A percentile compares a stretch with the other conserved stretches of the same genome.
phyloP scores from a whole-genome alignment of 1,140 invertebrate species.

The Nixonia krombeini region DNA sequence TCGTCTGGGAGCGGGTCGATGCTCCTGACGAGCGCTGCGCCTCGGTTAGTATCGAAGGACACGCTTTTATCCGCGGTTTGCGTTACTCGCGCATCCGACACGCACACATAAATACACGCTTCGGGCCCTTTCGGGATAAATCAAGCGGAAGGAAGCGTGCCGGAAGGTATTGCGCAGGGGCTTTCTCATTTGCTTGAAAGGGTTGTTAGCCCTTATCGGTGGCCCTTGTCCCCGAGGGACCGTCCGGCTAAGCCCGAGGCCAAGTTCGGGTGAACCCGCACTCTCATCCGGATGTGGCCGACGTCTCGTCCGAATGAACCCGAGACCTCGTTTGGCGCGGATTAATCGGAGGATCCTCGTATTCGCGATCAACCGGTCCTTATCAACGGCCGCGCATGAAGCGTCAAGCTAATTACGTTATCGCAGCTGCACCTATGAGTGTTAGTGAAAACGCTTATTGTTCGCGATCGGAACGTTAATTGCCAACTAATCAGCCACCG shows the following conservation, averaged over 20 bases:
- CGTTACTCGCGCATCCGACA: conserved; percentile 43
- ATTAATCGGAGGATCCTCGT: no score
- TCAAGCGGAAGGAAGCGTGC: conserved; percentile 62
- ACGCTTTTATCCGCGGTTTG: conserved; percentile 21
- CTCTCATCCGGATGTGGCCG: conserved; percentile 36
- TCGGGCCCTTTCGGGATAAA: conserved; percentile 54
- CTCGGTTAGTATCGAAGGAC: conserved; percentile 3
- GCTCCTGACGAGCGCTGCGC: conserved; percentile 9
- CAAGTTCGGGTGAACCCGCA: no score
- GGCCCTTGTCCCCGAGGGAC: conserved; percentile 33
- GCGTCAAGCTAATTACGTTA: conserved; percentile 61
- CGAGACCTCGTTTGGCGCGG: no score
- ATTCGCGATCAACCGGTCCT: no score
- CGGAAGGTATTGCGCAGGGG: conserved; percentile 61
- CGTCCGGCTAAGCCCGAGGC: neutral
- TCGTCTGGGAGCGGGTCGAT: conserved; percentile 1
- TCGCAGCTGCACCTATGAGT: no score
- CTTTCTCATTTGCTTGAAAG: conserved; percentile 51
- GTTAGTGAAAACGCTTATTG: no score
- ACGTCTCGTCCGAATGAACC: no score
- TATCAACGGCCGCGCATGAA: conserved; percentile 61
- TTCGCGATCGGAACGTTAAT: no score
- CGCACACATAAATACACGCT: conserved; percentile 32
- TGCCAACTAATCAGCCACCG: no score
- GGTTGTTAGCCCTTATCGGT: conserved; percentile 61